Evolutionary conservation across 2,797 vertebrate species (phyloP), one percentile per base, ranked within the genome.

Genomic region (Muscicapa striata): DNA sequence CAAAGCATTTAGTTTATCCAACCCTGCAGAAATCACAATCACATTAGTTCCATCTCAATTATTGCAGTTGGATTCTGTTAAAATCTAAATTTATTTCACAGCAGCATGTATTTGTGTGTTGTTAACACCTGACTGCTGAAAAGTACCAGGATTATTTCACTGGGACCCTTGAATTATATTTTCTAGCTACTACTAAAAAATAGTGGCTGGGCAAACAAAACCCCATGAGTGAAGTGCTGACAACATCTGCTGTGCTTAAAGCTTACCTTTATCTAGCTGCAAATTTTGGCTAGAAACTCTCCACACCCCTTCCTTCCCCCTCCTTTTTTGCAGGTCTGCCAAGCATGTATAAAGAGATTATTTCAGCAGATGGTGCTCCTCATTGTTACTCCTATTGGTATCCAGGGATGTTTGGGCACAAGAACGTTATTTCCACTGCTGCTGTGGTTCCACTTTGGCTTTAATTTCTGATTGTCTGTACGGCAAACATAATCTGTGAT

Each of bases 361-460:
- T 90, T 95, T 96, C 72, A 92, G 89, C 95, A 95, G 89, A 91
- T 95, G 87, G 89, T 13, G 6, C 84, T 89, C 62, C 70, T 95
- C 66, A 89, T 89, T 92, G 64, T 95, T 84, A 89, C 84, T 93
- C 62, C 38, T 70, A 23, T 32, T 91, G 55, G 55, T 95, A 87
- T 66, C 55, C 57, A 88, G 77, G 45, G 82, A 93, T 46, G 16
- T 49, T 87, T 76, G 24, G 63, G 27, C 73, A 84, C 0, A 1
- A 76, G 79, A 90, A 67, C 16, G 15, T 66, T 91, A 81, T 67
- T 84, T 57, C 63, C 67, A 63, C 59, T 93, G 59, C 20, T 73
- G 49, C 49, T 87, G 59, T 67, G 69, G 45, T 73, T 91, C 41
- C 22, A 46, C 67, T 93, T 87, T 16, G 16, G 54, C 54, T 87